Conservation (phyloP, 2,888 invertebrate genomes). For the Volucella inanis region DNA sequence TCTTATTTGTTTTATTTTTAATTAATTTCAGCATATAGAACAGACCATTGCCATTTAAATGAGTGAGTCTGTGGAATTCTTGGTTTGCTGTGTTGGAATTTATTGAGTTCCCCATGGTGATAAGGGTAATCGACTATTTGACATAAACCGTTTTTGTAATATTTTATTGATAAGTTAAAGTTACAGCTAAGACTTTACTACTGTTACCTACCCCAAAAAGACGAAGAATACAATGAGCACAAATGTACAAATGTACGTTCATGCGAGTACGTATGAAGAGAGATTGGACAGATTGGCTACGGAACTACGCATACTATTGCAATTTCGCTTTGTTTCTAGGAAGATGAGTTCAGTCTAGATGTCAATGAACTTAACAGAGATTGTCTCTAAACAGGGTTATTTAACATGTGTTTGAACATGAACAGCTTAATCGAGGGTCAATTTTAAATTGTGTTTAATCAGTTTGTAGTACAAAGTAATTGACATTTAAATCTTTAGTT, state of each 20-base stretch:
- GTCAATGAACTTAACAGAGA: slow-evolving; percentile 24
- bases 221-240: neutral
- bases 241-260: too few species aligned
- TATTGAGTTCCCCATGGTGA: slow-evolving; percentile 61
- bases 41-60: slow-evolving; percentile 34
- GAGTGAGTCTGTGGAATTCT: neutral
- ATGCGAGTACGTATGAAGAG: too few species aligned
- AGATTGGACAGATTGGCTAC: neutral
- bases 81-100: slow-evolving; percentile 4
- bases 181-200: neutral
- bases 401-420: neutral
- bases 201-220: slow-evolving; percentile 59
- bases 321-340: slow-evolving; percentile 22
- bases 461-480: slow-evolving; percentile 43
- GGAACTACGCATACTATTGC: neutral
- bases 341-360: neutral
- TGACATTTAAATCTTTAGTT: slow-evolving; percentile 40
- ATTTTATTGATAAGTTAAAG: slow-evolving; percentile 44
- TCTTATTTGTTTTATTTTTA: neutral
- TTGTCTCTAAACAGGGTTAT: neutral
- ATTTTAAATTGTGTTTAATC: slow-evolving; percentile 17
- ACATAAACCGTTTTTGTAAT: slow-evolving; percentile 31
- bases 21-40: slow-evolving; percentile 1
- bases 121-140: slow-evolving; percentile 62
- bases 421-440: neutral